Base-by-base conservation (phyloP, 2,797 vertebrate species). In the Arctocebus calabarensis region DNA sequence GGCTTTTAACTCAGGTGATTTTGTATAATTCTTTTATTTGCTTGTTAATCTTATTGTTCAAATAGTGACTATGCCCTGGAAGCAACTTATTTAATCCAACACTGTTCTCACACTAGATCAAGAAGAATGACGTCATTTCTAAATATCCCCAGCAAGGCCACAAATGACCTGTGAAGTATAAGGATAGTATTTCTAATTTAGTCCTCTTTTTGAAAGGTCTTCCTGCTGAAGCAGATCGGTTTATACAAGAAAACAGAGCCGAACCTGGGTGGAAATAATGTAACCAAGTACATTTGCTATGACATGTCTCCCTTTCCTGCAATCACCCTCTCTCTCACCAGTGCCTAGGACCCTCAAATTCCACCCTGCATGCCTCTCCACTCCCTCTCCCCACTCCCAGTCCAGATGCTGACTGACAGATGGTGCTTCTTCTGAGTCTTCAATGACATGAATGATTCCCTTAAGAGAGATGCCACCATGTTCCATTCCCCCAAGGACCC, bases 61-160 rank as follows among this genome's bases (percentile, higher is more conserved):
- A 75, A 17, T 43, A 70, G 14, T 14, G 1, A 1, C 17, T 40
- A 0, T 70, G 20, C 2, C 40, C 29, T 13, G 7, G n/a, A 70
- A 68, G 4, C 25, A 84, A 27, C 64, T 57, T 79, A 22, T 32
- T 43, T 34, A 87, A 48, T n/a, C 10, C 74, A 84, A 61, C 20
- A 19, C 22, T 84, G 12, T 20, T 82, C 5, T 34, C 75, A 83
- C 16, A 12, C 23, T 90, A 70, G 7, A 70, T 79, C 5, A 52
- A n/a, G 25, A 95, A 77, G 25, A 86, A 82, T 23, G 5, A 85
- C 85, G 32, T 61, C 8, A 64, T 79, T 88, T 85, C 57, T 90
- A 23, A 48, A 43, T 89, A 23, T 85, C 12, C 20, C 37, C 88
- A 22, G 2, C 7, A 88, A 84, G 14, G 3, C 13, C 43, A 34